Evolutionary conservation across 2,113 vertebrate genomes (phyloP).

Genomic region (Oreochromis tanganicae): DNA sequence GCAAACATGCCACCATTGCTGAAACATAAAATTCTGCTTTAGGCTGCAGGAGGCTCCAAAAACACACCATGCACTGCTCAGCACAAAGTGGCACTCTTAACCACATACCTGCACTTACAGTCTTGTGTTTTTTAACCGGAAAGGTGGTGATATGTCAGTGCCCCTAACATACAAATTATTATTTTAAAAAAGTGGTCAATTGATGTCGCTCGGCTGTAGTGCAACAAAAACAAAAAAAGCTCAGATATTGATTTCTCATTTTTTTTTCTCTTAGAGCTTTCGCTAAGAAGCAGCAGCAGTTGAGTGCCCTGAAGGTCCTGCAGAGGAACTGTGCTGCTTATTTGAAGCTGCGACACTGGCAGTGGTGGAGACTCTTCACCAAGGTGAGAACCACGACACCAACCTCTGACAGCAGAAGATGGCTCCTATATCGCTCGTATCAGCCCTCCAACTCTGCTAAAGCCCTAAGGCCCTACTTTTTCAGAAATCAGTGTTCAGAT

Average conservation of each 20-base stretch:
- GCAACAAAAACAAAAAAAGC: not conserved
- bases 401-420: not conserved
- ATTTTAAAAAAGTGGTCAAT: not conserved
- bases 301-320: conserved; percentile 93
- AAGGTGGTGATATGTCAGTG: not conserved
- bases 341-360: conserved; percentile 95
- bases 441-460: not conserved
- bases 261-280: conserved; percentile 78
- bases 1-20: not conserved
- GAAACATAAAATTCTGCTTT: not conserved
- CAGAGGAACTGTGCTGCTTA: conserved; percentile 98
- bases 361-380: conserved; percentile 99
- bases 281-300: conserved; percentile 94
- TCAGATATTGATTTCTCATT: not conserved
- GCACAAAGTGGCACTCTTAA: not conserved
- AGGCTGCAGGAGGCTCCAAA: not conserved
- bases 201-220: not conserved
- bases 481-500: not conserved
- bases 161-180: not conserved
- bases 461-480: not conserved
- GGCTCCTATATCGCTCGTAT: not conserved
- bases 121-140: not conserved
- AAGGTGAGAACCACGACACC: conserved; percentile 71
- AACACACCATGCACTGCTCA: fast-evolving
- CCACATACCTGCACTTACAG: fast-evolving